These are phyloP conservation scores for Palythoa grandiflora DNA, from an alignment of 92 coral and sea anemone species.

Conservation along the genomic window DNA sequence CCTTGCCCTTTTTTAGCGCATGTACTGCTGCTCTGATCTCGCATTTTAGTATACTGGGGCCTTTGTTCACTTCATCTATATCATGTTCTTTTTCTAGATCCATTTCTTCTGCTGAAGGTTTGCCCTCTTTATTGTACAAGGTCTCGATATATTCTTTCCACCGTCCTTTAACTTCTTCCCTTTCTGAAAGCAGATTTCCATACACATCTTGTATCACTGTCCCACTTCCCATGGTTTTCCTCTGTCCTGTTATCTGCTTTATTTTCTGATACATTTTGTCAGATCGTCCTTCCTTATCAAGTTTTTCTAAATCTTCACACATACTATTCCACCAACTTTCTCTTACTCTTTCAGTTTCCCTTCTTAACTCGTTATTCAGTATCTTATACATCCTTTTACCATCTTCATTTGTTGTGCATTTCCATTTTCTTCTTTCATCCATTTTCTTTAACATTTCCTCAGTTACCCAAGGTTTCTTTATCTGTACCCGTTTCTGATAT, in stretches of 20 bases:
- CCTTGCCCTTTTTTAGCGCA: not conserved
- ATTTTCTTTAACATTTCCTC: not conserved
- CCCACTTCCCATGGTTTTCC: not conserved
- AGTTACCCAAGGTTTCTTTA: slow-evolving; percentile 10
- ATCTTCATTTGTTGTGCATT: slow-evolving; percentile 7
- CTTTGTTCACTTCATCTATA: not conserved
- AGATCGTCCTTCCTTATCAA: not conserved
- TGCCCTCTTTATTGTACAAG: slow-evolving; percentile 1
- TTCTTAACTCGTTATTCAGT: slow-evolving; percentile 1
- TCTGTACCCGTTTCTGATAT: slow-evolving; percentile 1
- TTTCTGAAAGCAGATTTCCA: slow-evolving; percentile 6
- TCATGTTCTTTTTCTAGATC: not conserved
- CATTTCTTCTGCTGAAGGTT: not conserved
- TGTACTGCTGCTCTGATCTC: slow-evolving; percentile 1
- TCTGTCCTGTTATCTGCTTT: slow-evolving; percentile 8
- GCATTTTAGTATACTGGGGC: not conserved
- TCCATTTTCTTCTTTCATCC: slow-evolving; percentile 5
- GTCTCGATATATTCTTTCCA: not conserved
- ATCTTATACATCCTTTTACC: not conserved
- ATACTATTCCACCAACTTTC: not conserved
- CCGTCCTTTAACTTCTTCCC: not conserved
- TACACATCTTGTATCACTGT: slow-evolving; percentile 1
- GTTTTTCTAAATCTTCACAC: not conserved
- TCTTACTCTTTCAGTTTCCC: slow-evolving; percentile 13
- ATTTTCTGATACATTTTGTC: slow-evolving; percentile 3